Evolutionary conservation across 2,113 vertebrate genomes (phyloP).

Genomic region (Pteronura brasiliensis): DNA sequence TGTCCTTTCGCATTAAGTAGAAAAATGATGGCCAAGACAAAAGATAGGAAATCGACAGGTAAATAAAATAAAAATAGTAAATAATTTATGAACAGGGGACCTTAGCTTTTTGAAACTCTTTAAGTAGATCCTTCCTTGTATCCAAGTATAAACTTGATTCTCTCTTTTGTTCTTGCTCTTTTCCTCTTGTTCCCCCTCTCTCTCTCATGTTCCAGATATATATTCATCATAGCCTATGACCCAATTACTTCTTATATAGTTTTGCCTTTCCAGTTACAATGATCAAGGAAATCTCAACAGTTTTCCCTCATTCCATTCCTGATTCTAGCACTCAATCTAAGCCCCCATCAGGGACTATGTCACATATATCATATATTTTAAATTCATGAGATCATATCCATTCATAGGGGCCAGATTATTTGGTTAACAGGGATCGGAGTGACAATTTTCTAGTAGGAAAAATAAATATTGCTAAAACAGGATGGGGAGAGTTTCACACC

Average conservation of each 20-base stretch:
- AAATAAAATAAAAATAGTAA: neutral
- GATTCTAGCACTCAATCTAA: neutral
- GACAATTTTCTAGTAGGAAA: neutral
- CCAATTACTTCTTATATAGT: neutral
- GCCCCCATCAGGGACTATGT: neutral
- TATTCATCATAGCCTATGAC: neutral
- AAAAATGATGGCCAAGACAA: neutral
- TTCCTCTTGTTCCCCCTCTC: neutral
- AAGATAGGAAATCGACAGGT: neutral
- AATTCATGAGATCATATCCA: neutral
- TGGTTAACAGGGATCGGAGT: neutral
- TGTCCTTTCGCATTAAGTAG: neutral
- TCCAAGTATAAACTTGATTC: neutral
- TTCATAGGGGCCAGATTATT: neutral
- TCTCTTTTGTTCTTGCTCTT: neutral
- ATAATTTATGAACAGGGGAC: neutral
- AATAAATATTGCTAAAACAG: slow-evolving; percentile 8
- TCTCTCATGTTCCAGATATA: neutral
- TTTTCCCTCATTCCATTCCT: neutral
- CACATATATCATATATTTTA: neutral
- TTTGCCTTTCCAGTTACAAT: neutral
- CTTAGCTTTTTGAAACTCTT: neutral
- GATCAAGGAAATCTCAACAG: neutral
- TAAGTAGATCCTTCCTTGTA: neutral
- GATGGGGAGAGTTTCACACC: slow-evolving; percentile 40